These are phyloP conservation scores for Pholis gunnellus DNA, from an alignment of 2,113 vertebrate genomes.

Conservation along the genomic window DNA sequence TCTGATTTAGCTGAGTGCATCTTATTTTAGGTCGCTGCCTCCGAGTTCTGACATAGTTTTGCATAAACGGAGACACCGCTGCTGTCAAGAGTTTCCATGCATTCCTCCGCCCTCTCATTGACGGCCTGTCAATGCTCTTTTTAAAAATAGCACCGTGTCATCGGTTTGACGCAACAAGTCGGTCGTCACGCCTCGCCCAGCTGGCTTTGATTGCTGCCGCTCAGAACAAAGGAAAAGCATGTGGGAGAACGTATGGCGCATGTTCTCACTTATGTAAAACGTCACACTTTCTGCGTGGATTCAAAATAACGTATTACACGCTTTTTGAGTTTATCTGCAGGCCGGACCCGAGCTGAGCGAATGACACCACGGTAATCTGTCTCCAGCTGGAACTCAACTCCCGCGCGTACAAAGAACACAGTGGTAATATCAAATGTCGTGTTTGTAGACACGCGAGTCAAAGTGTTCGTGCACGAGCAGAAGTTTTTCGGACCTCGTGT, in stretches of 20 bases:
- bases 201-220: constrained; percentile 19
- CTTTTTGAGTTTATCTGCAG: constrained; percentile 35
- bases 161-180: constrained; percentile 50
- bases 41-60: neutral
- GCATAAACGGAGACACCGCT: constrained; percentile 22
- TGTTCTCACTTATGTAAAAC: neutral
- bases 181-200: constrained; percentile 19
- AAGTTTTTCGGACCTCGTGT: neutral
- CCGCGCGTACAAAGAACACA: neutral
- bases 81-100: constrained; percentile 1
- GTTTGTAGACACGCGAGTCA: constrained; percentile 14
- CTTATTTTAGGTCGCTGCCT: constrained; percentile 16
- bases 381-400: constrained; percentile 6
- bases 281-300: neutral
- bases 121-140: constrained; percentile 33
- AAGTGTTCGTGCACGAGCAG: neutral
- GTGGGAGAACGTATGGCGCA: neutral
- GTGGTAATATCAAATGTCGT: neutral
- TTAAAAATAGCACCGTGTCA: constrained; percentile 63
- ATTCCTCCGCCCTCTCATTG: constrained; percentile 46
- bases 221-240: neutral
- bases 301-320: neutral
- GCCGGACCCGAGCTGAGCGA: constrained; percentile 22
- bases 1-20: constrained; percentile 1
- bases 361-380: constrained; percentile 11